Conservation (phyloP, 2,797 vertebrate species). For the Spinus olivaceus region DNA sequence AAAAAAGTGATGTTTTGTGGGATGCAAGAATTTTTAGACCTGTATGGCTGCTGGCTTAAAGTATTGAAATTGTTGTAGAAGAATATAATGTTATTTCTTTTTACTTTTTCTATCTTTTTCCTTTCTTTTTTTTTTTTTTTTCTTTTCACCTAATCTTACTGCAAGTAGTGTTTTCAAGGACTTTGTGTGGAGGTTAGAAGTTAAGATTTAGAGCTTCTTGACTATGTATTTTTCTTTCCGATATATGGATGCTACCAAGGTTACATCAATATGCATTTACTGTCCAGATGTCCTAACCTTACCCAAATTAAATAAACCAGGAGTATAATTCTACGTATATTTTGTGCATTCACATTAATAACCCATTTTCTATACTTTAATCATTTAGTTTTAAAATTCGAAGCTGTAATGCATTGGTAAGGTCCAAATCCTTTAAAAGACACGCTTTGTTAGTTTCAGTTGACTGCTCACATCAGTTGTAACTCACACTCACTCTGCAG, state of each 20-base stretch:
- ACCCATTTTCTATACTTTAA: neutral
- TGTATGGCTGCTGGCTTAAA: neutral
- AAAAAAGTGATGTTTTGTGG: neutral
- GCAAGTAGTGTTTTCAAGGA: neutral
- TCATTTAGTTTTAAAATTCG: neutral
- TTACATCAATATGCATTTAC: neutral
- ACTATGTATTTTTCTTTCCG: neutral
- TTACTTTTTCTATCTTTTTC: neutral
- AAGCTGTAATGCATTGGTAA: neutral
- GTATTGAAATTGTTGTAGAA: neutral
- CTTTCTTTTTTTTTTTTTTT: fast-evolving
- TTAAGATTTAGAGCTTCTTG: neutral
- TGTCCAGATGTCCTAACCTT: neutral
- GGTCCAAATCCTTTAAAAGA: conserved; percentile 9
- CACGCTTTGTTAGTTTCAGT: neutral
- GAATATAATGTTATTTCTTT: neutral
- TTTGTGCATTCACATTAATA: neutral
- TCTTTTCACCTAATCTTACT: neutral
- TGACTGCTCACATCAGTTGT: conserved; percentile 23
- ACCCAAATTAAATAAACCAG: neutral
- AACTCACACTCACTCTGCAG: neutral
- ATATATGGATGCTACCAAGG: neutral
- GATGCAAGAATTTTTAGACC: neutral
- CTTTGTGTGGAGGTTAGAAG: neutral
- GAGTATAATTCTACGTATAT: neutral